Base-by-base conservation (phyloP, 2,113 vertebrate genomes). In the Arenaria interpres region DNA sequence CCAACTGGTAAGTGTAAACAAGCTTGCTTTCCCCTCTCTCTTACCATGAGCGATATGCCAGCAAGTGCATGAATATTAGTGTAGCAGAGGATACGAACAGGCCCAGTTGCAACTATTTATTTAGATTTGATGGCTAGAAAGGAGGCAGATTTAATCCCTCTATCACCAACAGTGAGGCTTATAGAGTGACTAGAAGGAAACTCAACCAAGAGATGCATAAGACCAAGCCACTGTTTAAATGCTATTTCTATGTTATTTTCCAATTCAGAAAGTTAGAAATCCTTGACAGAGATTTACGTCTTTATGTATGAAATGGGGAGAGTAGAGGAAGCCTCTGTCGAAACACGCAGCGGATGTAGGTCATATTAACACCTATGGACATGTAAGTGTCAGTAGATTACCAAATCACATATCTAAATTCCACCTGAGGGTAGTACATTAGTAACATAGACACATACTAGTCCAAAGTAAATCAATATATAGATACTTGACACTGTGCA, bases 331-430 rank as follows among this genome's bases (percentile, higher is more conserved):
- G 68, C 59, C 33, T 74, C 22, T 75, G 53, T 76, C 63, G 41
- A 79, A 87, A 77, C 24, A 5, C 6, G 14, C 17, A 28, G 71
- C 62, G 80, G 60, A 95, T 72, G 32, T 63, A 51, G 66, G 59
- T 82, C 64, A 23, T 16, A 5, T 95, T 95, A 93, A 88, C 71
- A 93, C 39, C 48, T 73, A 63, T 7, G n/a, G 50, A 73, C 41
- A 85, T 66, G 96, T 79, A 73, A 93, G 94, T 85, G 85, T 90
- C 90, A 85, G 32, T 74, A 72, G 69, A 64, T 73, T 88, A 96
- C 63, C 64, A 69, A 84, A 57, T 59, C 76, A 62, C 85, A 64
- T 51, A 46, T 72, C 91, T 91, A 30, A 91, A 69, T 69, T 92
- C 75, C 71, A 14, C 79, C 77, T 78, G 28, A 73, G 50, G 62